Conservation (phyloP, 1,140 invertebrate genomes). For the Cataglyphis hispanica region DNA sequence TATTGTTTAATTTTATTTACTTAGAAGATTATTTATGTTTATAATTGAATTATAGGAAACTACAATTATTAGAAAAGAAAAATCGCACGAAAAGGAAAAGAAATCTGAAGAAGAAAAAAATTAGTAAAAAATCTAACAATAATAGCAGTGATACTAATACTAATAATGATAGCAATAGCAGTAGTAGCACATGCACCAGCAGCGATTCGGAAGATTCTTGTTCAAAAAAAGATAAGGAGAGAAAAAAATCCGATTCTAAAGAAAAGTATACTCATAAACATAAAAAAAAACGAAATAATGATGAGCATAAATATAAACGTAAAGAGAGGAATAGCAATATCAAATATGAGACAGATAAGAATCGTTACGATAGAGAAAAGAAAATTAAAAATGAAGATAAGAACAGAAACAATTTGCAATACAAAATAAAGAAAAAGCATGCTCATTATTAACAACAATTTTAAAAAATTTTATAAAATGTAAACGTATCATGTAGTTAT, state of each 20-base stretch:
- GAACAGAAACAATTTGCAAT: constrained; percentile 54
- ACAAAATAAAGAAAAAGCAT: constrained; percentile 16
- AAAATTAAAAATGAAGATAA: constrained; percentile 70
- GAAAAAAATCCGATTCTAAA: constrained; percentile 27
- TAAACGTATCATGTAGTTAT: neutral
- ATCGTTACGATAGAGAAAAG: constrained; percentile 61
- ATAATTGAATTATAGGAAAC: constrained; percentile 87
- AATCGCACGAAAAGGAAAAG: constrained; percentile 87
- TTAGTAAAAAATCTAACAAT: constrained; percentile 6
- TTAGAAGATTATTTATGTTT: neutral
- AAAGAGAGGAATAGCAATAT: constrained; percentile 69
- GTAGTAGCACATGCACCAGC: neutral
- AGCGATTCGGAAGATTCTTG: constrained; percentile 26
- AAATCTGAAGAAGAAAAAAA: constrained; percentile 86
- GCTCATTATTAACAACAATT: constrained; percentile 31
- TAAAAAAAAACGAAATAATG: constrained; percentile 67
- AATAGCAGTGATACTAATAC: constrained; percentile 18
- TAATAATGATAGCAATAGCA: neutral
- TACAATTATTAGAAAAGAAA: constrained; percentile 92
- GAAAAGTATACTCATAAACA: constrained; percentile 35
- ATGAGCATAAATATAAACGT: constrained; percentile 73
- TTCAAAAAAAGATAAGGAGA: constrained; percentile 31
- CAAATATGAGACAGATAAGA: constrained; percentile 54
- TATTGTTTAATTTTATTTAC: neutral
- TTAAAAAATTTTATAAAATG: neutral